These are phyloP conservation scores for Tetramorium bicarinatum DNA, from an alignment of 2,888 invertebrate species.

Conservation along the genomic window DNA sequence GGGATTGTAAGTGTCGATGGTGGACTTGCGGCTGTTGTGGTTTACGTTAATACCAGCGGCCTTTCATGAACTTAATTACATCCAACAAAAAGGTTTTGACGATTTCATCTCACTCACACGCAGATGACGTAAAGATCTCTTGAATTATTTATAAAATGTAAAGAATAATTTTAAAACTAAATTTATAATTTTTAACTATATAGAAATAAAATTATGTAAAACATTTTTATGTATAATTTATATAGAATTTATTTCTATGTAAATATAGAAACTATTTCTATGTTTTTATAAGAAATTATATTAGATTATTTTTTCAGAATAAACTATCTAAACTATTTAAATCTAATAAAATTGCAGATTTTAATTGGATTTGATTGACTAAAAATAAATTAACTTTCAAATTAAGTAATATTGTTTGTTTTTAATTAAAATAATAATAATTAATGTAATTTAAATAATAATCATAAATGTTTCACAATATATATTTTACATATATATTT, in stretches of 20 bases:
- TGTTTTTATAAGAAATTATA: background rate
- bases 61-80: constrained; percentile 11
- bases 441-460: background rate
- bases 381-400: background rate
- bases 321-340: background rate
- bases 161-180: constrained; percentile 3
- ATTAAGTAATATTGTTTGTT: background rate
- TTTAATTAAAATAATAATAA: background rate
- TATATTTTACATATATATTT: background rate
- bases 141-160: background rate
- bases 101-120: background rate
- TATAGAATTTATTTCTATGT: background rate
- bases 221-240: background rate
- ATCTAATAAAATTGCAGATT: background rate
- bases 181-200: background rate
- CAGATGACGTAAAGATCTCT: background rate
- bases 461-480: background rate
- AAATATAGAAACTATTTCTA: background rate
- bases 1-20: constrained; percentile 35
- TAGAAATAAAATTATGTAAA: background rate
- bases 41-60: constrained; percentile 15
- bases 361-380: background rate
- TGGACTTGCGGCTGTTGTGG: constrained; percentile 32
- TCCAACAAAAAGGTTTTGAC: background rate
- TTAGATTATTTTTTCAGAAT: background rate